Evolutionary conservation across 1,140 invertebrate species (phyloP), one percentile per base, ranked within the genome.

Genomic region (Rhopalosiphum maidis): DNA sequence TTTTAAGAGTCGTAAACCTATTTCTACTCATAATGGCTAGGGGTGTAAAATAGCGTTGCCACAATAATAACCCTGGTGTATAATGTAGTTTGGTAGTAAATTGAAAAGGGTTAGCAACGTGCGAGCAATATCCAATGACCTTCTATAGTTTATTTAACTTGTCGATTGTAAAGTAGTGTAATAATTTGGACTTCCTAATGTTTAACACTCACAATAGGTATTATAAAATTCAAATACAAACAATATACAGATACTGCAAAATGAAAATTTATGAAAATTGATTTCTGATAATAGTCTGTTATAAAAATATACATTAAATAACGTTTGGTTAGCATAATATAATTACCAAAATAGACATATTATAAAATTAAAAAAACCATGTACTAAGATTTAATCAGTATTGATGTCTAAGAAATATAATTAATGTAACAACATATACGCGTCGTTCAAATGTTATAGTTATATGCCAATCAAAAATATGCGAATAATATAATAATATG

Each of bases 51-150:
- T 22, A 43, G 35, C 37, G 43, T 37, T 22, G 37, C 54, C 35
- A 90, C 37, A 90, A 90, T 90, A 90, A 90, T 90, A 90, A 87
- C 46, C 35, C n/a, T 11, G n/a, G 8, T 11, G 7, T 89, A 54
- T 54, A 89, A n/a, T 23, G 18, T 89, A 89, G 35, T 54, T 89
- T 89, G 48, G 54, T 51, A 54, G 48, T 89, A 35, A 88, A 88
- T 89, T 89, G n/a, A 89, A 54, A 54, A 89, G 85, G 85, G 85
- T 87, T 87, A 87, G 43, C 25, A 46, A 89, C 86, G 30, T 89
- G 46, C n/a, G 2, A 54, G 46, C n/a, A 54, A 89, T 54, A 37
- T 88, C 30, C 86, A 88, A 88, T 88, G 43, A 22, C 30, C 9
- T 48, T 88, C 37, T 35, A 41, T 41, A 18, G 30, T 88, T 88